These are phyloP conservation scores for Datnioides undecimradiatus DNA, from an alignment of 2,113 vertebrate genomes.

Conservation along the genomic window DNA sequence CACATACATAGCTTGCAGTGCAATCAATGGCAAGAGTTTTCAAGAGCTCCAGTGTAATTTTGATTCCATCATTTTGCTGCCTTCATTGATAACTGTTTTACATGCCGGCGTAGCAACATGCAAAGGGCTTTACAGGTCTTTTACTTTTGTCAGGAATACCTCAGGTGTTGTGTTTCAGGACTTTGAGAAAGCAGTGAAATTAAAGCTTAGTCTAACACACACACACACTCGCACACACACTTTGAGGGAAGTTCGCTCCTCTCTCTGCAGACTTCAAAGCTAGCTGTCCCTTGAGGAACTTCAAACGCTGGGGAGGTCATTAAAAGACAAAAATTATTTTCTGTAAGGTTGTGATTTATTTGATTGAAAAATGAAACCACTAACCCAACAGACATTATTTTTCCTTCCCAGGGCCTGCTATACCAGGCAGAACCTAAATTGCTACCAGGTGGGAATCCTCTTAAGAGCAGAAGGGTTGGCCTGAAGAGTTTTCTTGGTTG, in stretches of 20 bases:
- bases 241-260: constrained; percentile 46
- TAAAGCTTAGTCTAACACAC: constrained; percentile 30
- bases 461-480: constrained; percentile 51
- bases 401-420: constrained; percentile 71
- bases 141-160: constrained; percentile 35
- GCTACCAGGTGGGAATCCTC: constrained; percentile 81
- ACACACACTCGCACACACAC: constrained; percentile 42
- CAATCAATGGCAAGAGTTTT: neutral
- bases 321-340: constrained; percentile 84
- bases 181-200: constrained; percentile 38
- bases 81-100: neutral
- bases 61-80: neutral
- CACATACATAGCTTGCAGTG: neutral
- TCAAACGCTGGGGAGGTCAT: constrained; percentile 82
- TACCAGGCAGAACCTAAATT: constrained; percentile 76
- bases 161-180: constrained; percentile 69
- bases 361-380: constrained; percentile 86
- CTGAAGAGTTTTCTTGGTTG: constrained; percentile 46
- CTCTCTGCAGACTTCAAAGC: constrained; percentile 77
- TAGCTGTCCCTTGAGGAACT: constrained; percentile 73
- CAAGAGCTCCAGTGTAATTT: neutral
- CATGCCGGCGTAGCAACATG: neutral
- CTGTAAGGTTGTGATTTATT: constrained; percentile 85
- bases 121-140: constrained; percentile 19
- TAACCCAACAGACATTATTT: constrained; percentile 81